phyloP scores from a whole-genome alignment of 2,888 invertebrate species.

The Orchesella flavescens region DNA sequence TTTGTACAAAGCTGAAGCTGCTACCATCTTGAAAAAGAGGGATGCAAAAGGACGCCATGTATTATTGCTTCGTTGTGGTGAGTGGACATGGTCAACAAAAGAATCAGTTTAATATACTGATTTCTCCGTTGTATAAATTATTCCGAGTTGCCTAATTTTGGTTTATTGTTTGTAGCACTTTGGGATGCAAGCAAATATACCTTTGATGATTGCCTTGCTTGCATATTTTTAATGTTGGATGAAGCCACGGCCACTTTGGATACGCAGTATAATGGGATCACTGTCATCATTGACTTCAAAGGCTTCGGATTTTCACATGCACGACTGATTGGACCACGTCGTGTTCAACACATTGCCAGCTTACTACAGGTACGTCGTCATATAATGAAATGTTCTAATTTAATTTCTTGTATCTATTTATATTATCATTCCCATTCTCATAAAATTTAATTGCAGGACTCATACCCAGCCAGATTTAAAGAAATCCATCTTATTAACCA shows the following conservation, averaged over 20 bases:
- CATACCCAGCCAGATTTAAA: slow-evolving; percentile 66
- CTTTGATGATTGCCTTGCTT: slow-evolving; percentile 74
- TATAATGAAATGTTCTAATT: neutral
- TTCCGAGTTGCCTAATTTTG: too few relatives aligned
- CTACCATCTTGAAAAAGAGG: slow-evolving; percentile 61
- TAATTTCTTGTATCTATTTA: neutral
- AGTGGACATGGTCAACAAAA: slow-evolving; percentile 4
- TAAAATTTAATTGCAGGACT: slow-evolving; percentile 43
- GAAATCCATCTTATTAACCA: slow-evolving; percentile 67
- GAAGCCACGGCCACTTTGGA: slow-evolving; percentile 74
- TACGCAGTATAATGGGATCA: slow-evolving; percentile 74
- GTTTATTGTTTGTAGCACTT: slow-evolving; percentile 70
- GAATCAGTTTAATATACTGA: neutral
- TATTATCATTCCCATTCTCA: neutral
- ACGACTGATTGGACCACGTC: slow-evolving; percentile 74
- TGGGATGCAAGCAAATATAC: slow-evolving; percentile 74
- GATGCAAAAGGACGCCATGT: slow-evolving; percentile 71
- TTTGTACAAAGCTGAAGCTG: slow-evolving; percentile 43
- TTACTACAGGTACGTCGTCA: slow-evolving; percentile 72
- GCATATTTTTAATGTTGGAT: slow-evolving; percentile 74
- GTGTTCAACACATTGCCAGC: slow-evolving; percentile 73
- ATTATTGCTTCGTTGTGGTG: slow-evolving; percentile 71
- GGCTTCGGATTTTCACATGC: slow-evolving; percentile 74
- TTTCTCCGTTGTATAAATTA: neutral
- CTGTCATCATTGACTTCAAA: slow-evolving; percentile 75